Percentiles rank a stretch among this genome's conserved stretches.
These are phyloP conservation scores for Microcebus lehilahytsara DNA, from an alignment of 2,113 vertebrate genomes.

Conservation along the genomic window DNA sequence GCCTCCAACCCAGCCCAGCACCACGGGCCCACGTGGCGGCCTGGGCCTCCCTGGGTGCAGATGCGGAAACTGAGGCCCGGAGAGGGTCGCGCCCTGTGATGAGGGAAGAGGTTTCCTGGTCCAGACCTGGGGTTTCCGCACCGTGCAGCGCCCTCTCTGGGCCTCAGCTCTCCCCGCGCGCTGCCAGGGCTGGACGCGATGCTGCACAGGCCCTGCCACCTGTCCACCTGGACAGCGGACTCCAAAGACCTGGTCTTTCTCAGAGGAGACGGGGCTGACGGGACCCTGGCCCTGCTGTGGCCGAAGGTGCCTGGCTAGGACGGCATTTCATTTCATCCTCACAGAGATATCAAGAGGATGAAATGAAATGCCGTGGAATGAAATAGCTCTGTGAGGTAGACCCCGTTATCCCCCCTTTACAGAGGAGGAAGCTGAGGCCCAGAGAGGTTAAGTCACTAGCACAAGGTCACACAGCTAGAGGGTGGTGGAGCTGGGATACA, in stretches of 20 bases:
- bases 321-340: background rate
- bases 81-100: accelerated
- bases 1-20: background rate
- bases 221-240: background rate
- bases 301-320: background rate
- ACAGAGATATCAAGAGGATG: no score
- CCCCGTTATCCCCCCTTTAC: background rate
- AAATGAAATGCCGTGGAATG: no score
- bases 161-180: background rate
- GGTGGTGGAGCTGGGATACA: background rate
- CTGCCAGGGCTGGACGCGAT: background rate
- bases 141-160: background rate
- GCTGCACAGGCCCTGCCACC: background rate
- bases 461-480: background rate
- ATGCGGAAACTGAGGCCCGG: background rate
- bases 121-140: background rate
- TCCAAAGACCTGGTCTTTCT: background rate
- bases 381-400: background rate
- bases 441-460: background rate
- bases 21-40: accelerated
- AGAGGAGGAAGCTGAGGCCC: background rate
- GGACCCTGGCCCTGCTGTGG: accelerated
- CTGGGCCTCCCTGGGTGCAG: accelerated
- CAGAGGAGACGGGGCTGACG: background rate
- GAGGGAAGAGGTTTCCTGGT: background rate